Conservation (phyloP, 2,797 vertebrate species). For the Gadopsis bispinosus region DNA sequence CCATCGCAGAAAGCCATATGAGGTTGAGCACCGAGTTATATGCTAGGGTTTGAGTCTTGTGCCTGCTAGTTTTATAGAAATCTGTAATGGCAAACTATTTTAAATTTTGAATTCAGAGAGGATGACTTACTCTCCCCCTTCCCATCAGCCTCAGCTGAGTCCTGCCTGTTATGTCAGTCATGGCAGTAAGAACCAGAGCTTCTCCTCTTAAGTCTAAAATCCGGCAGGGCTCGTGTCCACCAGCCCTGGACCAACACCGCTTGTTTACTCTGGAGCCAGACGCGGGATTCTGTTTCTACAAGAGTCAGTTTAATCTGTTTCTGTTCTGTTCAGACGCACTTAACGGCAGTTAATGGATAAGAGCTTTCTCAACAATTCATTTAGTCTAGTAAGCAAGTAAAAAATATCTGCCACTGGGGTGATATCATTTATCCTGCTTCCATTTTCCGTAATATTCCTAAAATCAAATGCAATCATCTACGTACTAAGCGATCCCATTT, state of each 20-base stretch:
- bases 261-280: constrained; percentile 14
- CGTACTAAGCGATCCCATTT: background rate
- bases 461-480: background rate
- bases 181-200: constrained; percentile 5
- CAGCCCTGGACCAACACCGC: constrained; percentile 19
- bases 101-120: background rate
- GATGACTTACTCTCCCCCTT: background rate
- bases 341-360: constrained; percentile 23
- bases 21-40: background rate
- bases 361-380: constrained; percentile 25
- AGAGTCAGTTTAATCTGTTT: constrained; percentile 18
- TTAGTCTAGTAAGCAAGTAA: constrained; percentile 7
- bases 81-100: background rate
- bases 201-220: background rate
- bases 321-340: constrained; percentile 11
- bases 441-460: background rate
- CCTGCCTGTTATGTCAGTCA: constrained; percentile 9
- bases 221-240: constrained; percentile 16
- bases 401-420: constrained; percentile 9
- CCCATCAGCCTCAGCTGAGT: constrained; percentile 28
- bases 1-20: background rate
- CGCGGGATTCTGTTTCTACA: constrained; percentile 21
- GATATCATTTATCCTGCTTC: constrained; percentile 1
- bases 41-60: background rate
- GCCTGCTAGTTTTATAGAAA: background rate